Conservation (phyloP, 2,888 invertebrate genomes). For the Drosophila algonquin region DNA sequence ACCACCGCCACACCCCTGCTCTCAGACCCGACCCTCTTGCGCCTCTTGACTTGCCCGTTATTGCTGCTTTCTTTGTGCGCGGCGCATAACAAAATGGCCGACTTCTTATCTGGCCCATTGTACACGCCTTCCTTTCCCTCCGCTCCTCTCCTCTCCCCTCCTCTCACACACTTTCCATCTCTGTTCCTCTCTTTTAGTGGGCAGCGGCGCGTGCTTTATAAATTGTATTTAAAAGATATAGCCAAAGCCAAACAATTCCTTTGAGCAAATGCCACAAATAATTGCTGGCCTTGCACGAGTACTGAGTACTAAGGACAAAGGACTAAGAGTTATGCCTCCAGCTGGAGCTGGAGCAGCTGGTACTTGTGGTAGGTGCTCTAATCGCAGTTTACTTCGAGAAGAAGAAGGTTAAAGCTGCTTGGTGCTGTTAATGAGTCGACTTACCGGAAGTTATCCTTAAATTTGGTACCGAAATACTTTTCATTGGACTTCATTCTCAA, state of each 20-base stretch:
- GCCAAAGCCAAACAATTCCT: conserved; percentile 61
- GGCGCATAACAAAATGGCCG: conserved; percentile 72
- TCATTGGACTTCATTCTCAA: no score
- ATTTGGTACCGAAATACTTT: no score
- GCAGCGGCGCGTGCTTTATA: conserved; percentile 65
- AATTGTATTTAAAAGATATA: conserved; percentile 75
- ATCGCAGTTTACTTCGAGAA: conserved; percentile 47
- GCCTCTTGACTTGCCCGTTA: conserved; percentile 63
- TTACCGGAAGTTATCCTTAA: background rate
- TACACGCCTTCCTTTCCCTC: conserved; percentile 15
- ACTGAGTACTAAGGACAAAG: background rate
- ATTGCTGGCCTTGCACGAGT: conserved; percentile 55
- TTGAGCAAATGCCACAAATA: conserved; percentile 66
- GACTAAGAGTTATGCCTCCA: background rate
- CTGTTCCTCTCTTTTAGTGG: conserved; percentile 24
- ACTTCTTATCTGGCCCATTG: conserved; percentile 54
- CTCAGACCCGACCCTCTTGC: conserved; percentile 23
- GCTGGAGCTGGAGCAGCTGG: conserved; percentile 27
- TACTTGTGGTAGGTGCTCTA: conserved; percentile 59
- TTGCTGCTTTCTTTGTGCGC: conserved; percentile 63
- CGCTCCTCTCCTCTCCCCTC: background rate
- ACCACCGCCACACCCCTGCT: background rate
- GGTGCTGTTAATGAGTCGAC: background rate
- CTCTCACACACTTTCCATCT: conserved; percentile 15
- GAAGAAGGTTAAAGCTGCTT: background rate